Conservation (phyloP, 2,113 vertebrate species). For the Columba janthina region DNA sequence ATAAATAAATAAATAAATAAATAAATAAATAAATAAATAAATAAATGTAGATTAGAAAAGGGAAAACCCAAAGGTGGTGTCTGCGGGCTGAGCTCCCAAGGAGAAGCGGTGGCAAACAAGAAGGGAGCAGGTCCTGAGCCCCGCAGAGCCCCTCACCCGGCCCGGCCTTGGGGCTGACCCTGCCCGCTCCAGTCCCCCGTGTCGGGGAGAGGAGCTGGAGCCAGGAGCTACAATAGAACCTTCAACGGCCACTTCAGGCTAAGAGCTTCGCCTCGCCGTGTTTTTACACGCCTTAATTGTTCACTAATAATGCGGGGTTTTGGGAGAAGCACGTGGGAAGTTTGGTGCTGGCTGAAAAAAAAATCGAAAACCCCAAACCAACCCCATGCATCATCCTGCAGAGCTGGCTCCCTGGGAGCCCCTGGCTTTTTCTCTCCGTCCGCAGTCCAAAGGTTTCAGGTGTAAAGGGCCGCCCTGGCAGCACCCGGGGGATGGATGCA, state of each 20-base stretch:
- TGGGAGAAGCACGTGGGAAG: conserved; percentile 1
- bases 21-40: too few species aligned
- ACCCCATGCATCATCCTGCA: neutral
- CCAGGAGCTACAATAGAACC: rapidly evolving
- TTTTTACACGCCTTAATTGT: conserved; percentile 26
- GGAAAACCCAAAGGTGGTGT: neutral
- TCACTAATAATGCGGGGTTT: neutral
- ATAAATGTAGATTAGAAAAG: neutral
- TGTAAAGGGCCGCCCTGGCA: neutral
- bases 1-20: neutral
- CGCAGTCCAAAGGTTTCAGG: neutral
- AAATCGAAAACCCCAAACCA: neutral
- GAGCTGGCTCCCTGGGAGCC: neutral
- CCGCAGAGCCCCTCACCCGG: neutral
- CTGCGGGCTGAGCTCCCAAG: neutral
- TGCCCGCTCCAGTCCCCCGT: neutral
- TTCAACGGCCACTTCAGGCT: neutral
- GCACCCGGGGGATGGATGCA: too few species aligned
- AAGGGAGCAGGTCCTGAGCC: neutral
- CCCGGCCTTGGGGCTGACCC: neutral
- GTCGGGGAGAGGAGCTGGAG: neutral
- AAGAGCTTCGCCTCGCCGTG: neutral
- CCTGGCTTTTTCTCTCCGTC: neutral
- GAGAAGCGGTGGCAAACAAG: neutral
- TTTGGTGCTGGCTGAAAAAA: neutral